Evolutionary conservation across 2,113 vertebrate species (phyloP), one percentile per base, ranked within the genome.

Genomic region (Tragelaphus strepsiceros): DNA sequence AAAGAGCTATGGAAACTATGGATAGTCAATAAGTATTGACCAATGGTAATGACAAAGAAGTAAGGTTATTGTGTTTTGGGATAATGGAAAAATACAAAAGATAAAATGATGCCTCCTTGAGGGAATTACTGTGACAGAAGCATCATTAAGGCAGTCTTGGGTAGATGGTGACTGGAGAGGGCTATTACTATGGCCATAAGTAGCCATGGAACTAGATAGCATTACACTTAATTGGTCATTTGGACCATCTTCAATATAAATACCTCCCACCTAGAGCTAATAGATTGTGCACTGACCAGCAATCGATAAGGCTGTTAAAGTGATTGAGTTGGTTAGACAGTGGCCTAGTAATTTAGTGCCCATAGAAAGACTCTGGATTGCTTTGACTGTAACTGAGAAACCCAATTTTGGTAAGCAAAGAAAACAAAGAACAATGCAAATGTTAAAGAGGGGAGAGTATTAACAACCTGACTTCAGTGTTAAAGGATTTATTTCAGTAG

Each of bases 31-130:
- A 98, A 94, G 39, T 98, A 98, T 91, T 95, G 98, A 98, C 67
- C 78, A 87, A 80, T 88, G 74, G 90, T 93, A 97, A 92, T 96
- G 97, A 98, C 91, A 98, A 97, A 98, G 94, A 96, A 96, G 91
- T 96, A 97, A 89, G 32, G 85, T 92, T 98, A 98, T 87, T 98
- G 95, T 97, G 98, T 97, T 96, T 94, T 22, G 82, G 71, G 92
- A 97, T 97, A 98, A 98, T 97, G 90, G 97, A 81, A 98, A 98
- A 97, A 97, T 93, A 98, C 91, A 96, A 97, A 97, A 97, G 97
- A 95, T 92, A 97, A 95, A 19, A 92, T 80, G 95, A 93, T 96
- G 81, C 51, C 90, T 97, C 88, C 92, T 84, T 93, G 16, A 97
- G 88, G 90, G 97, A 97, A 97, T 93, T 97, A 97, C 58, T 91